A percentile compares a stretch with the other conserved stretches of the same genome.
Evolutionary conservation across 64 coral and sea anemone species (phyloP).

Genomic region (Astreopora myriophthalma): DNA sequence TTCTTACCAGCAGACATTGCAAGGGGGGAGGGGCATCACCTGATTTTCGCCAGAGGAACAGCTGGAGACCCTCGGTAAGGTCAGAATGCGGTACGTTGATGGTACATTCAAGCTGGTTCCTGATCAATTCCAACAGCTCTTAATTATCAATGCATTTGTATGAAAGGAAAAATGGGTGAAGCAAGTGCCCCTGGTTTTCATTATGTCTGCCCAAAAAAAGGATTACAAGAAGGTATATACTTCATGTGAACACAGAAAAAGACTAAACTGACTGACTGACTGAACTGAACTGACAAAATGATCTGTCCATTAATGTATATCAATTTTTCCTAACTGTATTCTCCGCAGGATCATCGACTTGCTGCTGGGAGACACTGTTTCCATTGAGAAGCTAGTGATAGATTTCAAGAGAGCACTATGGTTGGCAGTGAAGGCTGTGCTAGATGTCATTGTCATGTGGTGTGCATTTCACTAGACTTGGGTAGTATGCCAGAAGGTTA

Average conservation of each 20-base stretch:
- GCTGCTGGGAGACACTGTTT: neutral
- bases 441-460: neutral
- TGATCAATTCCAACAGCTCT: too few species aligned
- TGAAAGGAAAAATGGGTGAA: neutral
- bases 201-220: neutral
- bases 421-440: neutral
- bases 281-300: too few species aligned
- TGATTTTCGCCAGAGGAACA: too few species aligned
- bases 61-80: too few species aligned
- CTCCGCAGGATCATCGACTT: neutral
- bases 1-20: too few species aligned
- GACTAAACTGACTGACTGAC: too few species aligned
- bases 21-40: too few species aligned
- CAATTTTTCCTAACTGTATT: neutral
- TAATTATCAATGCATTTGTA: too few species aligned
- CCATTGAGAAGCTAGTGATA: neutral
- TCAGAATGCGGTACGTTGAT: too few species aligned
- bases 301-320: neutral
- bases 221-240: constrained; percentile 6
- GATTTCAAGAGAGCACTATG: constrained; percentile 5
- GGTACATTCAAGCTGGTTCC: too few species aligned
- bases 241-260: too few species aligned
- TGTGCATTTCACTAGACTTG: constrained; percentile 25
- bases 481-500: neutral
- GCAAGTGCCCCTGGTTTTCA: neutral